Evolutionary conservation across 2,797 vertebrate species (phyloP).

Genomic region (Sebastes vulpes): DNA sequence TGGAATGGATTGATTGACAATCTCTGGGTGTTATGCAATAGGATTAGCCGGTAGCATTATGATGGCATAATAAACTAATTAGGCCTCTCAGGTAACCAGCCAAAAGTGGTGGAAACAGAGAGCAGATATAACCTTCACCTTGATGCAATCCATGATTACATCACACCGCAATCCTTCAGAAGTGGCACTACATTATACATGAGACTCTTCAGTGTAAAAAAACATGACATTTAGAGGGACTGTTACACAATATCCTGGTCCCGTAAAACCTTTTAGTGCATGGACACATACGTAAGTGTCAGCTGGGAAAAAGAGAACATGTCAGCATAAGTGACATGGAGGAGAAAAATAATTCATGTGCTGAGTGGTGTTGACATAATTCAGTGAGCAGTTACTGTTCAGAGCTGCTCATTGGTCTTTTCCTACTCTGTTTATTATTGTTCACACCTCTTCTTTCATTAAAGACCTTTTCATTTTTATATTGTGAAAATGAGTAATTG

Average conservation of each 20-base stretch:
- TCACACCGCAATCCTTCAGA: background rate
- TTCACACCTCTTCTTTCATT: background rate
- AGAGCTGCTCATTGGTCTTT: background rate
- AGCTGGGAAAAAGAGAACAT: constrained; percentile 6
- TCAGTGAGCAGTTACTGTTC: constrained; percentile 14
- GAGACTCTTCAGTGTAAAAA: background rate
- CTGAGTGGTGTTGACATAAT: constrained; percentile 32
- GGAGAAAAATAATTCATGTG: constrained; percentile 20
- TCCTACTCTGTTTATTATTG: background rate
- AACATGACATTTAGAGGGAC: background rate
- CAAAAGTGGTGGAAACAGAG: background rate
- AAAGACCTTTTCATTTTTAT: background rate
- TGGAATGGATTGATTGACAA: constrained; percentile 16
- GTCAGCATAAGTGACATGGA: constrained; percentile 6
- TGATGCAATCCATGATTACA: constrained; percentile 19
- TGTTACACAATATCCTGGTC: constrained; percentile 23
- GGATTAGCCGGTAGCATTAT: constrained; percentile 14
- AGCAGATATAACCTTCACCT: constrained; percentile 1
- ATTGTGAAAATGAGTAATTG: background rate
- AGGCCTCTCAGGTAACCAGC: constrained; percentile 8
- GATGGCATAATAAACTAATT: constrained; percentile 16
- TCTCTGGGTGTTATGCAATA: constrained; percentile 37
- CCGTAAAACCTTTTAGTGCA: background rate
- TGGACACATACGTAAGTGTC: background rate
- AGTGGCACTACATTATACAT: constrained; percentile 6